Evolutionary conservation across 2,797 vertebrate species (phyloP).

Genomic region (Sarcophilus harrisii): DNA sequence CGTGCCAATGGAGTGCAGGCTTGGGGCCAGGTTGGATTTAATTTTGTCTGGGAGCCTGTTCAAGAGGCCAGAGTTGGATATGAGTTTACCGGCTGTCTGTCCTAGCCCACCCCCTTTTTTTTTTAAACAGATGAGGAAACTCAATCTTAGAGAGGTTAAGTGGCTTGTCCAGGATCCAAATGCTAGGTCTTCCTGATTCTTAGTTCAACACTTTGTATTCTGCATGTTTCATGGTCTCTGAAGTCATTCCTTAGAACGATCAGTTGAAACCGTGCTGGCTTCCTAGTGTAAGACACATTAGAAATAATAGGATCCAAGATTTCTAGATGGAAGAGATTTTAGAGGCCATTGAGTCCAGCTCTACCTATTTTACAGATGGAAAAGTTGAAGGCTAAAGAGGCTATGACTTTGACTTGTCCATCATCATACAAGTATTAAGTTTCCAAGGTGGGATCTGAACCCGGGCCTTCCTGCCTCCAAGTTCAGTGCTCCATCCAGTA

Average conservation of each 20-base stretch:
- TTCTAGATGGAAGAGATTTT: background rate
- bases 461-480: background rate
- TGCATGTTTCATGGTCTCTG: background rate
- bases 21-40: conserved; percentile 56
- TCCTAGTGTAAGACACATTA: background rate
- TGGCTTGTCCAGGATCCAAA: background rate
- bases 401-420: background rate
- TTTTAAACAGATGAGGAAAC: conserved; percentile 1
- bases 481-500: background rate
- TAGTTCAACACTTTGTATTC: background rate
- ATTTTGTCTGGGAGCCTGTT: conserved; percentile 57
- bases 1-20: background rate
- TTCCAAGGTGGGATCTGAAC: background rate
- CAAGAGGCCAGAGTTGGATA: background rate
- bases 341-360: background rate
- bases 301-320: background rate
- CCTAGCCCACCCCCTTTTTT: background rate
- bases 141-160: background rate
- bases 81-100: background rate
- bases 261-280: background rate
- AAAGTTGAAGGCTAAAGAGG: background rate
- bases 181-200: background rate
- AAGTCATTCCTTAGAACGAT: background rate
- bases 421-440: background rate
- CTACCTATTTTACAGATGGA: background rate